Evolutionary conservation across 2,888 invertebrate genomes (phyloP).

Genomic region (Cerastis leucographa): DNA sequence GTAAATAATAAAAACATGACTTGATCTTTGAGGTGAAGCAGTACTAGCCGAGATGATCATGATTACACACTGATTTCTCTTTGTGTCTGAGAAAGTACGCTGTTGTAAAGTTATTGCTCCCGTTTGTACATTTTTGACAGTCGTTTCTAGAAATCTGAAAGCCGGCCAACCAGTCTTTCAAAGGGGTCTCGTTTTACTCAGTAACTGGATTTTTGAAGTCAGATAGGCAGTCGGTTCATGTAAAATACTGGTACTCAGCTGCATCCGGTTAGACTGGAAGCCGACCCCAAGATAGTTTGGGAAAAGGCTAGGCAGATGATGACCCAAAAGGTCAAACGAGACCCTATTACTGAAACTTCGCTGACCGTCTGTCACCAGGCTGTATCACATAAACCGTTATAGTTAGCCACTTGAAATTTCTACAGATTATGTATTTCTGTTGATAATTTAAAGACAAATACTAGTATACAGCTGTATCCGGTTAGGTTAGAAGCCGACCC

Average conservation of each 20-base stretch:
- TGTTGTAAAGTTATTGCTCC: neutral
- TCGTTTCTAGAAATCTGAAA: neutral
- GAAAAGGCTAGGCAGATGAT: neutral
- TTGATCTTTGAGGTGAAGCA: neutral
- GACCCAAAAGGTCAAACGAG: too few species aligned
- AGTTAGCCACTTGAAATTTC: too few species aligned
- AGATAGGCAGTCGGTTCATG: neutral
- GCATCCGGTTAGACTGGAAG: neutral
- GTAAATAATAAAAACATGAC: neutral
- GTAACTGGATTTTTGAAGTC: neutral
- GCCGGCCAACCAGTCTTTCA: neutral
- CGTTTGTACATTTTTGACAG: too few species aligned
- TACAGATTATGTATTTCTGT: too few species aligned
- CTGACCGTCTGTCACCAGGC: too few species aligned
- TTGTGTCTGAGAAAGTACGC: neutral
- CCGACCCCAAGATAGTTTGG: neutral
- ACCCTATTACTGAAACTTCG: too few species aligned
- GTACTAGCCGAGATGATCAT: too few species aligned
- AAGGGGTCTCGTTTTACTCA: neutral
- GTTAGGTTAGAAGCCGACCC: too few species aligned
- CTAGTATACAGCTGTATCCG: too few species aligned
- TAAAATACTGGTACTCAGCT: neutral
- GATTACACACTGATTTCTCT: neutral
- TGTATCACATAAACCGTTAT: too few species aligned
- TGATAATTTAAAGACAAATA: too few species aligned